Evolutionary conservation across 2,888 invertebrate species (phyloP).

Genomic region (Lordiphosa fenestrarum): DNA sequence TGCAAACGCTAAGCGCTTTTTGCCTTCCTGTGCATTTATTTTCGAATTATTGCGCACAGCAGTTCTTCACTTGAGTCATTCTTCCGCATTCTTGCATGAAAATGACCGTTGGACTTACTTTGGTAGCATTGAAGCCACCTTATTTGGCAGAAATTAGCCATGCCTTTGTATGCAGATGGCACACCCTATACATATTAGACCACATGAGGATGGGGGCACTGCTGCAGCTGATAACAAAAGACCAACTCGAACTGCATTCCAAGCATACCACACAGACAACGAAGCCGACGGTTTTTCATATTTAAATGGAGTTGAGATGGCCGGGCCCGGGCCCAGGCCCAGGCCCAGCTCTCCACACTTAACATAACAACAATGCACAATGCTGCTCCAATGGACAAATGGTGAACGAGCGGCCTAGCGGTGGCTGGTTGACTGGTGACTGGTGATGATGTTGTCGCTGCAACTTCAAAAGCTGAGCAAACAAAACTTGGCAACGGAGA

Average conservation of each 20-base stretch:
- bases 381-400: conserved; percentile 39
- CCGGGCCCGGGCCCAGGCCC: conserved; percentile 6
- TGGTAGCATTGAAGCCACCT: conserved; percentile 33
- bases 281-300: conserved; percentile 58
- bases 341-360: conserved; percentile 44
- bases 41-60: conserved; percentile 74
- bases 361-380: conserved; percentile 66
- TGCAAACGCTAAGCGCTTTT: conserved; percentile 59
- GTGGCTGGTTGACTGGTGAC: conserved; percentile 23
- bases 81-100: conserved; percentile 76
- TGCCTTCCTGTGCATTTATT: conserved; percentile 64
- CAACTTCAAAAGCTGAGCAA: conserved; percentile 71
- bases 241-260: conserved; percentile 52
- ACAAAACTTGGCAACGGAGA: conserved; percentile 29
- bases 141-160: conserved; percentile 67
- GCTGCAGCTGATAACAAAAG: conserved; percentile 35
- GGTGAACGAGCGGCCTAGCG: conserved; percentile 34
- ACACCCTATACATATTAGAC: conserved; percentile 2
- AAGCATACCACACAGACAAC: conserved; percentile 54
- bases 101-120: conserved; percentile 67
- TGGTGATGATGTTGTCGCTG: conserved; percentile 67
- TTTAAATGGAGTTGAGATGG: conserved; percentile 53
- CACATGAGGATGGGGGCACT: conserved; percentile 9
- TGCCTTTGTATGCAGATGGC: conserved; percentile 25
- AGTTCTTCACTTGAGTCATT: conserved; percentile 70